A percentile compares a stretch with the other conserved stretches of the same genome.
Conservation (phyloP, 2,888 invertebrate species). For the Troides aeacus region DNA sequence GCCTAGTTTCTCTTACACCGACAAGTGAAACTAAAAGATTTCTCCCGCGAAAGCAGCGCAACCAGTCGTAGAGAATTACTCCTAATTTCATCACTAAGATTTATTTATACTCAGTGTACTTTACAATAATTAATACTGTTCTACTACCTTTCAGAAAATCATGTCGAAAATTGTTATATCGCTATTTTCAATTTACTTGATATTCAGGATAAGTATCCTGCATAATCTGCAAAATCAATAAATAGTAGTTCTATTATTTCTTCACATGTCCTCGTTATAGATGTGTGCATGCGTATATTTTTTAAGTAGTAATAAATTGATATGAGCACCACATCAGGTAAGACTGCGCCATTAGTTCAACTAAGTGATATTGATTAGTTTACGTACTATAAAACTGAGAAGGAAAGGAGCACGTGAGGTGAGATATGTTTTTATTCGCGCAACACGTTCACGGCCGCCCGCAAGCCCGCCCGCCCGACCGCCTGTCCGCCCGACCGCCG, state of each 20-base stretch:
- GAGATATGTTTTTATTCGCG: slow-evolving; percentile 74
- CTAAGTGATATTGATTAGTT: slow-evolving; percentile 71
- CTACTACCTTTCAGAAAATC: too few species aligned
- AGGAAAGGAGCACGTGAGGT: slow-evolving; percentile 49
- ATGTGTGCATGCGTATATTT: not conserved
- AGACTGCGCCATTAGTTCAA: slow-evolving; percentile 59
- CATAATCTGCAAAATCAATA: too few species aligned
- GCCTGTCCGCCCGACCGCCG: slow-evolving; percentile 52
- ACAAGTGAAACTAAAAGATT: slow-evolving; percentile 68
- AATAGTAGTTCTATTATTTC: too few species aligned
- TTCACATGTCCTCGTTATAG: too few species aligned
- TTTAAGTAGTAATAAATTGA: too few species aligned
- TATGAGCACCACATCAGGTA: slow-evolving; percentile 36
- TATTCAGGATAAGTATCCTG: too few species aligned
- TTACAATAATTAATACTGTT: not conserved
- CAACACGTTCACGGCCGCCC: slow-evolving; percentile 67
- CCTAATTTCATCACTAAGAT: slow-evolving; percentile 33
- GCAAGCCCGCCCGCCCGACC: slow-evolving; percentile 49
- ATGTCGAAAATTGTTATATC: too few species aligned
- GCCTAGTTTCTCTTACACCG: slow-evolving; percentile 58
- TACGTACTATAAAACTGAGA: slow-evolving; percentile 45
- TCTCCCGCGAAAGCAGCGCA: slow-evolving; percentile 69
- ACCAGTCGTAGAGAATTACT: slow-evolving; percentile 46
- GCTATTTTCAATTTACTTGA: too few species aligned
- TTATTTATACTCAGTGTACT: slow-evolving; percentile 30